Evolutionary conservation across 2,113 vertebrate genomes (phyloP).

Genomic region (Dipodomys spectabilis): DNA sequence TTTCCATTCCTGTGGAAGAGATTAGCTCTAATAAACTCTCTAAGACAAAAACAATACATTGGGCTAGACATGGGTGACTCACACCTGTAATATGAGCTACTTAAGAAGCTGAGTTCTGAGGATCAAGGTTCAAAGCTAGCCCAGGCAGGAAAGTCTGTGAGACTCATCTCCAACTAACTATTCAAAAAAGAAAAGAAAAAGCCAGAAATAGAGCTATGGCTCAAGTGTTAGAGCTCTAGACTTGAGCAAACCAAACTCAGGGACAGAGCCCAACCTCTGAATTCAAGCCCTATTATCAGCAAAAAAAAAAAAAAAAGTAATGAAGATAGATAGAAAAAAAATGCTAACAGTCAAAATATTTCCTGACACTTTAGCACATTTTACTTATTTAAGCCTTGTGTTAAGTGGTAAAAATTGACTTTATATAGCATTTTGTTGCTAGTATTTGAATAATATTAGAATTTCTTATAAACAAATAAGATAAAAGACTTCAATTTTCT

Average conservation of each 20-base stretch:
- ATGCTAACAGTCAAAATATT: slow-evolving; percentile 90
- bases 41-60: slow-evolving; percentile 26
- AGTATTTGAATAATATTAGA: slow-evolving; percentile 86
- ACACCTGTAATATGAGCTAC: no score
- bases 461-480: slow-evolving; percentile 88
- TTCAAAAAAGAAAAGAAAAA: no score
- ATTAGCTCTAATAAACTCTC: slow-evolving; percentile 18
- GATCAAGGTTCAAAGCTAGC: no score
- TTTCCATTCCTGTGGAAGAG: neutral
- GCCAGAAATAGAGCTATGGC: no score
- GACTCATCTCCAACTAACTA: no score
- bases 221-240: no score
- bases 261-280: no score
- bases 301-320: no score
- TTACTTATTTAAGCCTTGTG: slow-evolving; percentile 82
- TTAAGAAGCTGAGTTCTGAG: no score
- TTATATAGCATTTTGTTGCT: slow-evolving; percentile 89
- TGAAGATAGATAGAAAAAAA: slow-evolving; percentile 78
- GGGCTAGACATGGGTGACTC: neutral
- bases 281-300: no score
- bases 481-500: slow-evolving; percentile 89
- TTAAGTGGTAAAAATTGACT: slow-evolving; percentile 84
- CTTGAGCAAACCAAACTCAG: slow-evolving; percentile 70
- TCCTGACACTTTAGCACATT: slow-evolving; percentile 85
- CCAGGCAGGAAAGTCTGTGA: no score